Evolutionary conservation across 2,113 vertebrate genomes (phyloP).

Genomic region (Zosterops japonicus): DNA sequence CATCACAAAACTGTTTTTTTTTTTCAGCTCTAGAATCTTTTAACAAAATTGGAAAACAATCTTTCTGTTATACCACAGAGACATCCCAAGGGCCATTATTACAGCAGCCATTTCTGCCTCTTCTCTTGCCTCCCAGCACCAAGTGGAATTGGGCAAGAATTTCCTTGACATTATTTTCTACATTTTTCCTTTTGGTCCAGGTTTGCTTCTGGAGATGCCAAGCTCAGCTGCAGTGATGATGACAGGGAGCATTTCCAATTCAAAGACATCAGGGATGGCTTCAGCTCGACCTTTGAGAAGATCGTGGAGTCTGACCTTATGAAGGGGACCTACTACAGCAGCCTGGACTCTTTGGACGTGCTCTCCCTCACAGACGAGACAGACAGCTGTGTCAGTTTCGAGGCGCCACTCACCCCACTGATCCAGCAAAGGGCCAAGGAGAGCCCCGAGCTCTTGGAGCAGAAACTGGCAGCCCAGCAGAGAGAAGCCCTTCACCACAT

Average conservation of each 20-base stretch:
- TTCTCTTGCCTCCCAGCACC: background rate
- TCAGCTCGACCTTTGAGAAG: conserved; percentile 95
- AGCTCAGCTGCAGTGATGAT: conserved; percentile 43
- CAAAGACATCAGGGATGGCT: conserved; percentile 89
- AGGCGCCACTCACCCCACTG: conserved; percentile 91
- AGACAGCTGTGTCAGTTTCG: conserved; percentile 96
- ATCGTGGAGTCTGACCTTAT: conserved; percentile 95
- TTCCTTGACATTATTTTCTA: background rate
- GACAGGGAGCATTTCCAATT: conserved; percentile 78
- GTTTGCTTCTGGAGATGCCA: conserved; percentile 65
- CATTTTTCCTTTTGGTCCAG: conserved; percentile 29
- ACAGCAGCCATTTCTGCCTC: background rate
- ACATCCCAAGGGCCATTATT: background rate
- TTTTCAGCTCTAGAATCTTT: background rate
- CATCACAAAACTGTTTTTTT: background rate
- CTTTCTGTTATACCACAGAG: background rate
- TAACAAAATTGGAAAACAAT: background rate
- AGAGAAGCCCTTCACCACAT: conserved; percentile 75
- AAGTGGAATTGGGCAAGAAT: background rate
- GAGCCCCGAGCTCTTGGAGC: conserved; percentile 84
- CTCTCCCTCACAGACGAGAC: conserved; percentile 95
- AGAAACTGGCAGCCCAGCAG: conserved; percentile 58
- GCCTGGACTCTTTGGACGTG: conserved; percentile 92
- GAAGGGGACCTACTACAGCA: conserved; percentile 94
- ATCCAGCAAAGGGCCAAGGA: conserved; percentile 93